Conservation (phyloP, 2,797 vertebrate genomes). For the Anolis apletophallus region DNA sequence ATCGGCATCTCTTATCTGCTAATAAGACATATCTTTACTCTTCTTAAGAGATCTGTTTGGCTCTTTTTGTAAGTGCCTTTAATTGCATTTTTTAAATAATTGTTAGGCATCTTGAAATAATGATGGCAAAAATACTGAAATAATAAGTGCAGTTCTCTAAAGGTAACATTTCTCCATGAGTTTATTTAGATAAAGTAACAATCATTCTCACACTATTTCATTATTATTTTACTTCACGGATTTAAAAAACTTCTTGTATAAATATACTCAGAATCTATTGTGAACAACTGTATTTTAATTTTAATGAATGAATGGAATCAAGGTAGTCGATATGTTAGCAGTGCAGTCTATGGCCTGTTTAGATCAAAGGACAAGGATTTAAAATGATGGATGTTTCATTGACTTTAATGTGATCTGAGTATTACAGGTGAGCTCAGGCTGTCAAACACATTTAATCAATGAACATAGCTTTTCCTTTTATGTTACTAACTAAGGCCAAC, state of each 20-base stretch:
- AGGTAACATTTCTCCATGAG: not conserved
- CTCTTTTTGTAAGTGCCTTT: too few relatives aligned
- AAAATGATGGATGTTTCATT: slow-evolving; percentile 2
- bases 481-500: not conserved
- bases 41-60: too few relatives aligned
- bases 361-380: not conserved
- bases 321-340: not conserved
- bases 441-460: not conserved
- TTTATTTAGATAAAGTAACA: not conserved
- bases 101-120: too few relatives aligned
- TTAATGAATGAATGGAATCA: too few relatives aligned
- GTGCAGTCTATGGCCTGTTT: not conserved
- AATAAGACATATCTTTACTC: not conserved
- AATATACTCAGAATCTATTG: not conserved
- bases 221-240: not conserved
- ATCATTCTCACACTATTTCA: not conserved
- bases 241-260: not conserved
- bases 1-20: not conserved
- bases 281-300: not conserved
- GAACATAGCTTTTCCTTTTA: not conserved
- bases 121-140: too few relatives aligned
- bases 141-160: too few relatives aligned
- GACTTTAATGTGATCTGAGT: not conserved
- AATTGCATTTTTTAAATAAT: too few relatives aligned
- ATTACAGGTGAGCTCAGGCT: not conserved